These are phyloP conservation scores for Tyrophagus putrescentiae DNA, from an alignment of 1,140 invertebrate species.

Conservation along the genomic window DNA sequence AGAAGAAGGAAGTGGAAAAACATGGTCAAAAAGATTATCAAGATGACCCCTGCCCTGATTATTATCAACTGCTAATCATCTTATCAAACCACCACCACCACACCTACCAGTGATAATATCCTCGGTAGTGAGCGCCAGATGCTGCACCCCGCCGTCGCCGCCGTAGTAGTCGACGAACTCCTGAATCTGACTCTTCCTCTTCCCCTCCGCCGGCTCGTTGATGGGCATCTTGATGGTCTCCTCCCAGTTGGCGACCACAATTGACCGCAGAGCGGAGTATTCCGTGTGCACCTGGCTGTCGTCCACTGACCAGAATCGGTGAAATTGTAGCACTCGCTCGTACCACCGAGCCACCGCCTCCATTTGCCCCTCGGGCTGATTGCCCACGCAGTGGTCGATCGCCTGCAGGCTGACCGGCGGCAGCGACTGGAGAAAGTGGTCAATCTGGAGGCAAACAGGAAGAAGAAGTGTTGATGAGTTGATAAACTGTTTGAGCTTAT, in stretches of 20 bases:
- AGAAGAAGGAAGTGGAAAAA: slow-evolving; percentile 35
- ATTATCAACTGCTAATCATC: too few species aligned
- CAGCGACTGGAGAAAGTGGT: slow-evolving; percentile 38
- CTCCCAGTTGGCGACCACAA: slow-evolving; percentile 93
- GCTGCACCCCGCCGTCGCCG: slow-evolving; percentile 90
- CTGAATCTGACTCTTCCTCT: slow-evolving; percentile 91
- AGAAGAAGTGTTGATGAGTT: too few species aligned
- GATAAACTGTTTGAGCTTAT: too few species aligned
- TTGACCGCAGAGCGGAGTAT: slow-evolving; percentile 83
- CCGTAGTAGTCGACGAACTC: slow-evolving; percentile 99
- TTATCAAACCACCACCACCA: too few species aligned
- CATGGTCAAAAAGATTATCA: too few species aligned
- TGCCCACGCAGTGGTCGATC: slow-evolving; percentile 92
- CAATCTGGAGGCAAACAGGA: too few species aligned
- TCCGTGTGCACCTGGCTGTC: slow-evolving; percentile 89
- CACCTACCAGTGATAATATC: slow-evolving; percentile 79
- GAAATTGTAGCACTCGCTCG: slow-evolving; percentile 78
- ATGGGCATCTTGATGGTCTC: slow-evolving; percentile 98
- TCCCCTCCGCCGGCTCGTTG: slow-evolving; percentile 90
- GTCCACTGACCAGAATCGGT: slow-evolving; percentile 98
- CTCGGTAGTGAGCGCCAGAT: slow-evolving; percentile 84
- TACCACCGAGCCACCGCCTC: slow-evolving; percentile 80
- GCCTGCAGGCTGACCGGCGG: slow-evolving; percentile 63
- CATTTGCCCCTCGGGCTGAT: slow-evolving; percentile 85
- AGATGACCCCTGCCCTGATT: too few species aligned